Conservation (phyloP, 2,113 vertebrate genomes). For the Heteronetta atricapilla region DNA sequence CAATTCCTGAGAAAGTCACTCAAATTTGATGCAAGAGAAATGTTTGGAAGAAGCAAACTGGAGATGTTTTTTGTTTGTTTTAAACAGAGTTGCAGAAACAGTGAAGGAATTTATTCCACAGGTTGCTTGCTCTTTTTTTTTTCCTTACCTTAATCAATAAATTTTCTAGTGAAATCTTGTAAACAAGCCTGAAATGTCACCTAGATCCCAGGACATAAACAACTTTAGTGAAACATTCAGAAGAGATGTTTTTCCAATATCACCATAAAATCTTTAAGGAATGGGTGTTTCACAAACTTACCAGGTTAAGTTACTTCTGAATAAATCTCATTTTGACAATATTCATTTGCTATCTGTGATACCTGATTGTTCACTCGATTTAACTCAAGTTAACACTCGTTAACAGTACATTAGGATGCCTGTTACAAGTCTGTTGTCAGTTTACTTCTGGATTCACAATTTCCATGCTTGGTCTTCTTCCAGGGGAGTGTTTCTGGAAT, state of each 20-base stretch:
- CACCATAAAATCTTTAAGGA: not conserved
- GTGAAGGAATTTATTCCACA: not conserved
- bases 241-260: not conserved
- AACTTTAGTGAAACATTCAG: not conserved
- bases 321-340: not conserved
- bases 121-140: not conserved
- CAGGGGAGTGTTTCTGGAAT: conserved; percentile 1
- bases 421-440: not conserved
- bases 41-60: not conserved
- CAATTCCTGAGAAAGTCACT: not conserved
- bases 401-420: not conserved
- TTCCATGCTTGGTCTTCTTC: not conserved
- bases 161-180: not conserved
- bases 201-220: not conserved
- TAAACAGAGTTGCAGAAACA: not conserved
- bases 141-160: not conserved
- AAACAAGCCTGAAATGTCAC: not conserved
- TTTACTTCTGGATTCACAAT: not conserved
- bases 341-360: not conserved
- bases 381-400: not conserved
- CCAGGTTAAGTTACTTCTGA: not conserved
- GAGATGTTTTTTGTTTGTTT: not conserved
- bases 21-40: not conserved
- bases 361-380: not conserved
- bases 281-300: not conserved